Base-by-base conservation (phyloP, 1,140 invertebrate genomes). In the Meloidogyne exigua region DNA sequence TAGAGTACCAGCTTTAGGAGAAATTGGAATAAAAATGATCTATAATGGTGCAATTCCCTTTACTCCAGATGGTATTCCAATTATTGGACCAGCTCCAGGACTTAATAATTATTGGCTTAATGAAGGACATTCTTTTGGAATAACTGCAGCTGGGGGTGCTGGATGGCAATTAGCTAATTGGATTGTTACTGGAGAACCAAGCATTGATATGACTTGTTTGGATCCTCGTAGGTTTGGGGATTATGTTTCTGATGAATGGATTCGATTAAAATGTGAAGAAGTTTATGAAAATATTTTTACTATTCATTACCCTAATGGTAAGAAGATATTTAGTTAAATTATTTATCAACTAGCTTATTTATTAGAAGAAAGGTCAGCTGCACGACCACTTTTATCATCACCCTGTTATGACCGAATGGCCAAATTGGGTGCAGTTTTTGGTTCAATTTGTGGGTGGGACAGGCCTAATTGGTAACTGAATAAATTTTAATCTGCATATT, bases 381-480 rank as follows among this genome's bases (percentile, higher is more conserved):
- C 18, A 0, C 18, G 49, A 57, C 49, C 49, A 57, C 18, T 57
- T 1, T 57, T 57, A 57, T n/a, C 49, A 7, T 57, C 49, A n/a
- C 49, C 49, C 7, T 57, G 49, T n/a, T 57, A 57, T 57, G 49
- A 57, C 7, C 18, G 49, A 1, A 57, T 57, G 49, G 18, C 49
- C 10, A 57, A 57, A n/a, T 21, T 57, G 13, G 49, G 49, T 0
- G 49, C 49, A 66, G 64, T 66, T 66, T 66, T 66, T 26, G 25
- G 28, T 26, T 32, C 64, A 66, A 66, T 32, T 66, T 66, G 25
- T n/a, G 28, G 64, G 9, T 66, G 64, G 64, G 28, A 66, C 26
- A 66, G 64, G 28, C 64, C 64, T 66, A 66, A 66, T 32, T 66
- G 49, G 49, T 57, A 57, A 57, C 7, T 57, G n/a, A 32, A 32